Evolutionary conservation across 2,113 vertebrate genomes (phyloP).

Genomic region (Platysternon megacephalum): DNA sequence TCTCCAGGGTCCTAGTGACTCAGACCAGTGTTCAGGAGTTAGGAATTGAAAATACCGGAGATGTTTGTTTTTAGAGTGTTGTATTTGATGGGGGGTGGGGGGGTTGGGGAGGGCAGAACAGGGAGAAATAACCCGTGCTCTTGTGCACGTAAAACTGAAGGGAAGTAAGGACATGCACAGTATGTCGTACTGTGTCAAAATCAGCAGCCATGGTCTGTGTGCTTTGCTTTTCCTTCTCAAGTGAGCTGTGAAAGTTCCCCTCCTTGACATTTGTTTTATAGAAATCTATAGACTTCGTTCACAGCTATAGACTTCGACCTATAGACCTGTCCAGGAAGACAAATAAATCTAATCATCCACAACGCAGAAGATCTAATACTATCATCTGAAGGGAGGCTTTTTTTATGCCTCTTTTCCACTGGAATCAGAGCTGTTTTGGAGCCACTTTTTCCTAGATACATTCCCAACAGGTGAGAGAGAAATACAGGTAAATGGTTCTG

Average conservation of each 20-base stretch:
- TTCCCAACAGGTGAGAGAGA: slow-evolving; percentile 17
- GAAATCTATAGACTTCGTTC: not conserved
- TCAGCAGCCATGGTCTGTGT: not conserved
- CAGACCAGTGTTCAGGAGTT: not conserved
- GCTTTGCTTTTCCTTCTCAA: not conserved
- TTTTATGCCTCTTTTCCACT: slow-evolving; percentile 1
- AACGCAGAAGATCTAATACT: not conserved
- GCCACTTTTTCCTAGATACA: not conserved
- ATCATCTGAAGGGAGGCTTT: slow-evolving; percentile 13
- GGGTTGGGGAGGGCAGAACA: not conserved
- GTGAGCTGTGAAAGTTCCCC: not conserved
- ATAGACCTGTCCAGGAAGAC: not conserved
- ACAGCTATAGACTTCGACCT: slow-evolving; percentile 9
- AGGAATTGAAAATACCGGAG: not conserved
- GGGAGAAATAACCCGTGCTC: not conserved
- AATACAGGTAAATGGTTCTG: not conserved
- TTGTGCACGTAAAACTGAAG: not conserved
- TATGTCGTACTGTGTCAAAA: not conserved
- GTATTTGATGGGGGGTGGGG: not conserved
- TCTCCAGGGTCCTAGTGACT: slow-evolving; percentile 34
- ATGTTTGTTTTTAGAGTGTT: not conserved
- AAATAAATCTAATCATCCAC: not conserved
- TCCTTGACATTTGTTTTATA: not conserved
- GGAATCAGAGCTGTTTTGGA: slow-evolving; percentile 19
- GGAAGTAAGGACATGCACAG: not conserved